phyloP scores from a whole-genome alignment of 1,140 invertebrate genomes.

The Popillia japonica region DNA sequence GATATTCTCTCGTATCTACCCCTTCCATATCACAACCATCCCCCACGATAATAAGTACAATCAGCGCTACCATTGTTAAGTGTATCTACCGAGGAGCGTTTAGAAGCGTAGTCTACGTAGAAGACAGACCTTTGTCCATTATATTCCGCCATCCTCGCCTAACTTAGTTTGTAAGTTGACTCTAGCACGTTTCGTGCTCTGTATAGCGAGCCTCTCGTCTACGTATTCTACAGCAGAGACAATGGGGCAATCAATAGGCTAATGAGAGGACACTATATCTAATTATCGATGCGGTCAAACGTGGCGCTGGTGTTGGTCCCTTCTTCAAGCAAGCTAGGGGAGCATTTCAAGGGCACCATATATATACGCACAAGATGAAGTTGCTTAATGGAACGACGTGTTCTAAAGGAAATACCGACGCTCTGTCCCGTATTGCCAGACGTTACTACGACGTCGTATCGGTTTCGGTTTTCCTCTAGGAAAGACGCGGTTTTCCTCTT shows the following conservation, averaged over 20 bases:
- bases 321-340: slow-evolving; percentile 17
- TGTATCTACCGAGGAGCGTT: not conserved
- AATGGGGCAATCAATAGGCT: slow-evolving; percentile 62
- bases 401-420: slow-evolving; percentile 14
- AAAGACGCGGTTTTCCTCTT: slow-evolving; percentile 10
- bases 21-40: not conserved
- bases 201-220: not conserved
- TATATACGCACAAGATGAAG: slow-evolving; percentile 4
- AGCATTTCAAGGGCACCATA: not conserved
- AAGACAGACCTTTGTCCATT: slow-evolving; percentile 31
- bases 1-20: not conserved
- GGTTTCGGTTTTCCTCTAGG: not conserved
- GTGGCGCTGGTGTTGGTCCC: slow-evolving; percentile 17
- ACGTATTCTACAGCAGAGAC: slow-evolving; percentile 51
- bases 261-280: slow-evolving; percentile 63
- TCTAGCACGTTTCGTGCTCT: slow-evolving; percentile 14
- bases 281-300: slow-evolving; percentile 61
- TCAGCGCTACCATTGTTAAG: slow-evolving; percentile 15
- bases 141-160: slow-evolving; percentile 8
- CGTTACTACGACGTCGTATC: not conserved
- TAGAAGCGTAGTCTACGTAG: not conserved
- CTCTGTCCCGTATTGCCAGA: not conserved
- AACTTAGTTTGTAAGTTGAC: slow-evolving; percentile 34
- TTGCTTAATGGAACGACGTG: slow-evolving; percentile 26
- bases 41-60: not conserved